Percentiles rank a stretch among this genome's conserved stretches.
Evolutionary conservation across 2,113 vertebrate genomes (phyloP).

Genomic region (Xyrauchen texanus): DNA sequence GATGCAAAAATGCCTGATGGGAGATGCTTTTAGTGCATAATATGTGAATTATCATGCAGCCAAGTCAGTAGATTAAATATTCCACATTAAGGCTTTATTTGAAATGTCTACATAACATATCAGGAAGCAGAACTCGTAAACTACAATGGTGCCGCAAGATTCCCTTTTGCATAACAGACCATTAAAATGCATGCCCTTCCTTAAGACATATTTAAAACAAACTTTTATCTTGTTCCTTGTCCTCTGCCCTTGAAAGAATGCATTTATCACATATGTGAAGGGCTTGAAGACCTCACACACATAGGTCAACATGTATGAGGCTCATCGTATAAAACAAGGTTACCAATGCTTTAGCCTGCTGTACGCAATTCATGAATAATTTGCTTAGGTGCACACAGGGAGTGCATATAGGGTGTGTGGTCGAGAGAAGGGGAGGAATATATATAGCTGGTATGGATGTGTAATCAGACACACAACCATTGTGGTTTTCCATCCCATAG

Average conservation of each 20-base stretch:
- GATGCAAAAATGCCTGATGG: too few species aligned
- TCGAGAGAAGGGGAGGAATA: neutral
- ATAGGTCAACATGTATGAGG: neutral
- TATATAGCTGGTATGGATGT: neutral
- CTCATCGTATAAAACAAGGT: neutral
- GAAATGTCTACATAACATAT: neutral
- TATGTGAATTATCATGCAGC: neutral
- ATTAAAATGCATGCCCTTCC: constrained; percentile 14
- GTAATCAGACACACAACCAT: neutral
- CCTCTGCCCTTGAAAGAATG: constrained; percentile 22
- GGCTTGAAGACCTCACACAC: neutral
- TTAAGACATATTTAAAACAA: constrained; percentile 35
- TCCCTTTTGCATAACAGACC: neutral
- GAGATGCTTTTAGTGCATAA: neutral
- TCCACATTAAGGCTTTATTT: too few species aligned
- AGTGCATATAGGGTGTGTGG: neutral
- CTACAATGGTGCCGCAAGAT: neutral
- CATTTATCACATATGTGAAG: neutral
- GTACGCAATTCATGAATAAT: neutral
- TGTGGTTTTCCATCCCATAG: constrained; percentile 2
- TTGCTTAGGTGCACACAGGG: neutral
- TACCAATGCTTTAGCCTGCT: neutral
- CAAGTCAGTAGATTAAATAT: neutral
- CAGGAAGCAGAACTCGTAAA: neutral
- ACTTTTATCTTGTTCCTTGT: constrained; percentile 32